Conservation (phyloP, 2,888 invertebrate species). For the Brenthis daphne region DNA sequence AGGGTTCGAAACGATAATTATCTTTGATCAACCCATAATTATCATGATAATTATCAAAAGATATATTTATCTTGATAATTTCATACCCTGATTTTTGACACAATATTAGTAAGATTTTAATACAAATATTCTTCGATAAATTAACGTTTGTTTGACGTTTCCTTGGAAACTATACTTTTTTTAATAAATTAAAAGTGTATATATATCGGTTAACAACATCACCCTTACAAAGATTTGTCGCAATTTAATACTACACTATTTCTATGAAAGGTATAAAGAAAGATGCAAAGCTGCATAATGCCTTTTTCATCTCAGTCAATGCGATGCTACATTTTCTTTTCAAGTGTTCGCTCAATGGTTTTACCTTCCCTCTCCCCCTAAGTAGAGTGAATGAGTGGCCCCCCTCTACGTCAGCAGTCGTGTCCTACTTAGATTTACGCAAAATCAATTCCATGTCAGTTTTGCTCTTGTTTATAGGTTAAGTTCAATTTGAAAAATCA, state of each 20-base stretch:
- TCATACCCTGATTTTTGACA: too few species aligned
- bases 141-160: too few species aligned
- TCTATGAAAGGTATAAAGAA: not conserved
- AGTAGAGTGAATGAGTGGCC: slow-evolving; percentile 17
- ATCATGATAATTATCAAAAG: too few species aligned
- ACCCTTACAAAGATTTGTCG: too few species aligned
- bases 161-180: too few species aligned
- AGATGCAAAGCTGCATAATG: not conserved
- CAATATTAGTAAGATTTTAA: too few species aligned
- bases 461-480: slow-evolving; percentile 1
- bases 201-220: too few species aligned
- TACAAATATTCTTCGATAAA: too few species aligned
- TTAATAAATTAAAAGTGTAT: too few species aligned
- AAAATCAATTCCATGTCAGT: slow-evolving; percentile 13
- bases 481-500: not conserved
- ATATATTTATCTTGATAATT: too few species aligned
- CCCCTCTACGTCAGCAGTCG: slow-evolving; percentile 19
- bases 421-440: slow-evolving; percentile 21
- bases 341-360: slow-evolving; percentile 29
- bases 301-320: not conserved
- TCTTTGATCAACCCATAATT: too few species aligned
- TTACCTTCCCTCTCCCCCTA: slow-evolving; percentile 14
- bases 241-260: not conserved
- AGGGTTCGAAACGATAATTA: too few species aligned
- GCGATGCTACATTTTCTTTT: slow-evolving; percentile 20